A percentile compares a stretch with the other conserved stretches of the same genome.
Evolutionary conservation across 2,113 vertebrate genomes (phyloP).

Genomic region (Engystomops pustulosus): DNA sequence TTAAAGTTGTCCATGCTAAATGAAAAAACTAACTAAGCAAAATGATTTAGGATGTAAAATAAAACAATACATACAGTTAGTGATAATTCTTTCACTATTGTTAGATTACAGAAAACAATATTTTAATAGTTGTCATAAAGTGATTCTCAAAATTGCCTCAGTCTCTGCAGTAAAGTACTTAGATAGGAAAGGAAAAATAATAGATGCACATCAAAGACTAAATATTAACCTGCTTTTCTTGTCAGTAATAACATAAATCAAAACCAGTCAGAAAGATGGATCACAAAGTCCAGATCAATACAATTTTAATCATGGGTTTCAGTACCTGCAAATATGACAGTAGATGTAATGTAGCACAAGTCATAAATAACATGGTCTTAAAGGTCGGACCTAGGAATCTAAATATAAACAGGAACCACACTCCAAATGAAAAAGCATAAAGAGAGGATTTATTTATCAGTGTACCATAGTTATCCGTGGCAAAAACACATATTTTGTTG

Average conservation of each 20-base stretch:
- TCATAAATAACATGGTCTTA: neutral
- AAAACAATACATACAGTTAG: neutral
- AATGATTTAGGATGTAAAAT: too few relatives aligned
- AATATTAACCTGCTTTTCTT: slow-evolving; percentile 10
- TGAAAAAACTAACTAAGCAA: too few relatives aligned
- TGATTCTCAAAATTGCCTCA: neutral
- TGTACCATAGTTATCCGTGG: too few relatives aligned
- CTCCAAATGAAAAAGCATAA: too few relatives aligned
- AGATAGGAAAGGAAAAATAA: neutral
- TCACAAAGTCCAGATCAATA: neutral
- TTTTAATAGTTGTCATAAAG: neutral
- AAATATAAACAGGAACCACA: neutral
- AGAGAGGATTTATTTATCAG: too few relatives aligned
- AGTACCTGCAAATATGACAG: slow-evolving; percentile 15
- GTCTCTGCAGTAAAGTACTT: neutral
- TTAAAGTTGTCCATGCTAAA: too few relatives aligned
- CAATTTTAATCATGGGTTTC: neutral
- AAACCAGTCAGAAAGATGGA: neutral
- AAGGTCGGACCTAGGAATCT: neutral
- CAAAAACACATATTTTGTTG: too few relatives aligned
- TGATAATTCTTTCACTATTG: neutral
- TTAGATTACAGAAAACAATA: neutral
- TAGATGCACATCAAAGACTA: neutral
- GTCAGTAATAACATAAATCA: neutral
- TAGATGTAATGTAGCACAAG: neutral